phyloP scores from a whole-genome alignment of 2,888 invertebrate species.

The Siphonodentalium dalli region DNA sequence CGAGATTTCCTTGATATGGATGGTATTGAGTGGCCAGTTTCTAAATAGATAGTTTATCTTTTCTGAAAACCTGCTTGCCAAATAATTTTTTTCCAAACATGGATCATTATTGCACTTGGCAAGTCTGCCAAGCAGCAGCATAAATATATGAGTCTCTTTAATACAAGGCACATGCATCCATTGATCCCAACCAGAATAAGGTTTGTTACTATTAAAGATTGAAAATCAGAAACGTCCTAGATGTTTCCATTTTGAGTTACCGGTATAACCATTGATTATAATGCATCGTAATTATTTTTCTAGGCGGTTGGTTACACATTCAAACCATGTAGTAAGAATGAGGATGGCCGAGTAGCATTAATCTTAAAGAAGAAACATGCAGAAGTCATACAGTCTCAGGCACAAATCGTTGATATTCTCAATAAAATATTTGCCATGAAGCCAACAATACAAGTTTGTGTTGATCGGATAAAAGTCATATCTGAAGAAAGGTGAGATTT shows the following conservation, averaged over 20 bases:
- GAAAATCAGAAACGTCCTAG: too few species aligned
- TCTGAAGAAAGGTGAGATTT: conserved; percentile 73
- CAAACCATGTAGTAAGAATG: conserved; percentile 85
- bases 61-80: too few species aligned
- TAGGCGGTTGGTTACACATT: conserved; percentile 88
- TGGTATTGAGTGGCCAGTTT: too few species aligned
- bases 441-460: conserved; percentile 80
- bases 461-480: conserved; percentile 80
- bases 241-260: not conserved
- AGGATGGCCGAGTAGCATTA: conserved; percentile 88
- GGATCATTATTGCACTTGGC: too few species aligned
- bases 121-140: too few species aligned
- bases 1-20: too few species aligned
- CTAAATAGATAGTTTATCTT: too few species aligned
- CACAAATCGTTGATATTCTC: conserved; percentile 68
- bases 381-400: conserved; percentile 80
- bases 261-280: conserved; percentile 64
- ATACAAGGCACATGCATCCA: too few species aligned
- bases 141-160: too few species aligned
- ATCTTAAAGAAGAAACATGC: conserved; percentile 82
- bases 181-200: too few species aligned
- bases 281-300: conserved; percentile 33
- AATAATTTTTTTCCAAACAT: too few species aligned
- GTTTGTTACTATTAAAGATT: too few species aligned
- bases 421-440: conserved; percentile 76